phyloP scores from a whole-genome alignment of 2,888 invertebrate species.

The Aphodius sticticus region DNA sequence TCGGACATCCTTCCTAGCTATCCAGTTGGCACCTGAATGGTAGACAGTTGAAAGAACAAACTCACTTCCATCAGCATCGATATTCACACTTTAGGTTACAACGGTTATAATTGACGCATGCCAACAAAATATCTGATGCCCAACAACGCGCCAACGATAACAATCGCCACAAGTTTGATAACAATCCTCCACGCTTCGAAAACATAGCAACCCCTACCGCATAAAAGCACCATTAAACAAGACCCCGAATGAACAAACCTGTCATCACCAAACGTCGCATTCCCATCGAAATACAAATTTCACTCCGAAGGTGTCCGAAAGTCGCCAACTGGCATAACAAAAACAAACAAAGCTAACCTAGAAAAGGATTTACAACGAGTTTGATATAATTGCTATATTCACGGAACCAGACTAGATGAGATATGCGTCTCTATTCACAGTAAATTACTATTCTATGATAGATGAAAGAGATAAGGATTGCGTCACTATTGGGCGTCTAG shows the following conservation, averaged over 20 bases:
- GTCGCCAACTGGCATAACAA: background rate
- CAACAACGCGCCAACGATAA: constrained; percentile 35
- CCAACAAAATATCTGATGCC: constrained; percentile 30
- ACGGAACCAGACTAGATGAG: no score
- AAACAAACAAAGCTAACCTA: background rate
- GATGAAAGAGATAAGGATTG: background rate
- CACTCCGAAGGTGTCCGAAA: background rate
- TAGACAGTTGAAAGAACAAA: background rate
- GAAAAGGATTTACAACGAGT: background rate
- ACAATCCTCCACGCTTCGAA: constrained; percentile 33
- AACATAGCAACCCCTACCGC: background rate
- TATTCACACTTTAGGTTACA: background rate
- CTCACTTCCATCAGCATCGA: background rate
- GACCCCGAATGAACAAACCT: background rate
- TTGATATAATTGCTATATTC: no score
- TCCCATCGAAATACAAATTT: background rate
- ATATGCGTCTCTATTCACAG: no score
- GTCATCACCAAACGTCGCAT: background rate
- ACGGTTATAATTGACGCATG: constrained; percentile 34
- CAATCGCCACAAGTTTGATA: constrained; percentile 40
- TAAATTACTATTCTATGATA: background rate
- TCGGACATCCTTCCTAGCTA: no score
- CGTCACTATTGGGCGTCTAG: background rate
- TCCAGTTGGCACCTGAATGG: no score
- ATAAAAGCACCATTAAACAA: background rate